Percentiles rank a stretch among this genome's conserved stretches.
Conservation (phyloP, 2,113 vertebrate genomes). For the Charina bottae region DNA sequence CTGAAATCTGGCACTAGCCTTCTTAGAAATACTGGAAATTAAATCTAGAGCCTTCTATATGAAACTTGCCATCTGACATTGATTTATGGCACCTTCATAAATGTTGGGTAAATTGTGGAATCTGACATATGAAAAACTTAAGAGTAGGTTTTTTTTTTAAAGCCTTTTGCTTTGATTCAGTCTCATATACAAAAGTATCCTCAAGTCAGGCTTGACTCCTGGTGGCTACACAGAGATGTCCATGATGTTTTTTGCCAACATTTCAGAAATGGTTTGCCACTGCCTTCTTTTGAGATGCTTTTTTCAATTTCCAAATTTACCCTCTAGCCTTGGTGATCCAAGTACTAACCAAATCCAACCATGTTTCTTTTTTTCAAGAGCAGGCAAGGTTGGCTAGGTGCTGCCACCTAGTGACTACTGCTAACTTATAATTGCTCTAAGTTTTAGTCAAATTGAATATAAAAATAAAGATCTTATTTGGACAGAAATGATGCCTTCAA, state of each 20-base stretch:
- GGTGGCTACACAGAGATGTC: neutral
- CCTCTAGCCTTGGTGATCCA: neutral
- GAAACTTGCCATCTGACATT: neutral
- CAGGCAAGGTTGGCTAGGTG: neutral
- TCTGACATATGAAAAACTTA: neutral
- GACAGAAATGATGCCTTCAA: slow-evolving; percentile 4
- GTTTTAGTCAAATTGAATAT: slow-evolving; percentile 2
- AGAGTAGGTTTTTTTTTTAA: neutral
- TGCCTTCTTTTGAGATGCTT: neutral
- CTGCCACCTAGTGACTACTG: neutral
- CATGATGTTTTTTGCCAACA: neutral
- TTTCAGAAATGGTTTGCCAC: neutral
- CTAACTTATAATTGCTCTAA: neutral
- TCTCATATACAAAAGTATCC: neutral
- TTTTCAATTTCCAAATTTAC: neutral
- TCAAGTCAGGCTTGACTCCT: neutral
- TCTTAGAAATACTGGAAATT: neutral
- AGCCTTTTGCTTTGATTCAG: neutral
- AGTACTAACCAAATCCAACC: neutral
- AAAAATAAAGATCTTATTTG: neutral
- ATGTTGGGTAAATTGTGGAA: neutral
- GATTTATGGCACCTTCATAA: neutral
- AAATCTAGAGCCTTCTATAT: too few species aligned
- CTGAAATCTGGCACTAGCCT: too few species aligned
- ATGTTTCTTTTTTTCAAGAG: neutral